A percentile compares a stretch with the other conserved stretches of the same genome.
Evolutionary conservation across 2,888 invertebrate species (phyloP).

Genomic region (Rhyacophila evoluta): DNA sequence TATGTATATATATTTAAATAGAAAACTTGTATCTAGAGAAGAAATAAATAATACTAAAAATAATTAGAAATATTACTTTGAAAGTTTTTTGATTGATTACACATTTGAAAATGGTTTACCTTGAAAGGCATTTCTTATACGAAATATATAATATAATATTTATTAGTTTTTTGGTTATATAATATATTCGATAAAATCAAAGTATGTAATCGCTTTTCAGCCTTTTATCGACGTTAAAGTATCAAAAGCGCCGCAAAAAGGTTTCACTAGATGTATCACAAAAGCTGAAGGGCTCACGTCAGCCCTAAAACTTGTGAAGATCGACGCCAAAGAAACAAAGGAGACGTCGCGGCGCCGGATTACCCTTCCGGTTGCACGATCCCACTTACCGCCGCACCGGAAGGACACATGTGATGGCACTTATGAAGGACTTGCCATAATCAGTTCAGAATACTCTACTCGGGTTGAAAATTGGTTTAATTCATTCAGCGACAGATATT

Average conservation of each 20-base stretch:
- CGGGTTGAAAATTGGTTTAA: background rate
- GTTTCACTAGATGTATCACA: background rate
- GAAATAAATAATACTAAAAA: too few relatives aligned
- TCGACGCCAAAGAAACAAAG: background rate
- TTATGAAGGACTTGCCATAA: background rate
- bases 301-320: background rate
- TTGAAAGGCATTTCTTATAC: too few relatives aligned
- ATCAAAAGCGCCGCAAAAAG: background rate
- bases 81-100: too few relatives aligned
- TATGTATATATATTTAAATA: too few relatives aligned
- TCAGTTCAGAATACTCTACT: background rate
- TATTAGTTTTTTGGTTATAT: too few relatives aligned
- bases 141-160: too few relatives aligned
- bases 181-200: too few relatives aligned
- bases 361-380: background rate
- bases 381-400: background rate
- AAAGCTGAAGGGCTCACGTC: background rate
- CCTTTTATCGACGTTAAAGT: background rate
- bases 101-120: too few relatives aligned
- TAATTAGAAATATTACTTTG: too few relatives aligned
- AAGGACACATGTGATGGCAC: conserved; percentile 9
- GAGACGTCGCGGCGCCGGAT: background rate
- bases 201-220: too few relatives aligned
- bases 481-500: background rate
- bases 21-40: too few relatives aligned